Evolutionary conservation across 1,140 invertebrate genomes (phyloP), one percentile per base, ranked within the genome.

Genomic region (Drosophila simulans): DNA sequence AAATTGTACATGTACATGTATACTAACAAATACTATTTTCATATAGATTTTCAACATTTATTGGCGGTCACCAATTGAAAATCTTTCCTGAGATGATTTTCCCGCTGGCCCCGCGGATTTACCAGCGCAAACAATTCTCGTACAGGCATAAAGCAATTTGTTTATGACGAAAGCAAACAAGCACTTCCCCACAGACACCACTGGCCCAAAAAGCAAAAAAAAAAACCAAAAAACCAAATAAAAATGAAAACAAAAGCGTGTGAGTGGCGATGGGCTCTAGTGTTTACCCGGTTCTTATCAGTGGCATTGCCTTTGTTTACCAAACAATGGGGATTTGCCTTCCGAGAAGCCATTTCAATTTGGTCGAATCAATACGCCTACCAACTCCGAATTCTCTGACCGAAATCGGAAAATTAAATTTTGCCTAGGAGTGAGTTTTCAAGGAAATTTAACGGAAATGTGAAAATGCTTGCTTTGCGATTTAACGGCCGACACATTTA

Each of bases 131-230:
- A 49, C 64, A 69, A 20, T 57, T 22, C 27, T 25, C 52, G 43
- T 49, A 42, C 20, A 35, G 13, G 52, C 52, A 70, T 70, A 70
- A 70, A 57, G 25, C 51, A 70, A 70, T 49, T 70, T 70, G 68
- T 70, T 70, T 70, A 70, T 57, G 68, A 43, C n/a, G 35, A 70
- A 69, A 31, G 64, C 65, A 70, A 70, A 70, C 64, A 70, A 49
- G 49, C 64, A 57, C 66, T 40, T 56, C 51, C 62, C 45, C 64
- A n/a, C 64, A 52, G 17, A 42, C 43, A 40, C 25, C n/a, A 10
- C 42, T 40, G 42, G 25, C 15, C 10, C 34, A 57, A 53, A 42
- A 68, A 22, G 2, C 20, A 22, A 22, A 37, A 68, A 8, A n/a
- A 66, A 63, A 5, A 27, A 27, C 0, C 5, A 15, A 40, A 15